phyloP scores from a whole-genome alignment of 2,113 vertebrate species.

The Gavialis gangeticus region DNA sequence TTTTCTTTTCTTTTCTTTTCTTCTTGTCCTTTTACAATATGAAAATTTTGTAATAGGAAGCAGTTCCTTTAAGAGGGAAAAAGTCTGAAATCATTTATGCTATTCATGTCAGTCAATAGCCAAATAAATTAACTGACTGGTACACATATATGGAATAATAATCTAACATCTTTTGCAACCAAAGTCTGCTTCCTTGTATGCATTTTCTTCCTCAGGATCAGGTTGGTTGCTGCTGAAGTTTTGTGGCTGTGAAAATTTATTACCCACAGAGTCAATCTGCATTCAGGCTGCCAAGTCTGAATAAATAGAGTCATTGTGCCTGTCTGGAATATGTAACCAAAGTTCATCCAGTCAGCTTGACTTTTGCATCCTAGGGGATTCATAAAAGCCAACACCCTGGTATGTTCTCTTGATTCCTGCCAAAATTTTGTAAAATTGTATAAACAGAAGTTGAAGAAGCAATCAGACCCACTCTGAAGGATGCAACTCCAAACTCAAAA shows the following conservation, averaged over 20 bases:
- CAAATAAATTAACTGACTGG: slow-evolving; percentile 70
- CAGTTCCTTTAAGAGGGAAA: slow-evolving; percentile 51
- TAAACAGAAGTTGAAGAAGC: slow-evolving; percentile 84
- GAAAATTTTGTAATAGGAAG: slow-evolving; percentile 64
- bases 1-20: background rate
- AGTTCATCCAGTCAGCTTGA: slow-evolving; percentile 85
- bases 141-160: slow-evolving; percentile 76
- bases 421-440: slow-evolving; percentile 83
- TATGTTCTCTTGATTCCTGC: slow-evolving; percentile 84
- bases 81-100: slow-evolving; percentile 62
- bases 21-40: slow-evolving; percentile 63
- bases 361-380: slow-evolving; percentile 83
- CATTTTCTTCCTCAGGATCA: slow-evolving; percentile 74
- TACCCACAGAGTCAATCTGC: slow-evolving; percentile 83
- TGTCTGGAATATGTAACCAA: slow-evolving; percentile 86
- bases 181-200: slow-evolving; percentile 64
- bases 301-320: slow-evolving; percentile 89
- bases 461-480: slow-evolving; percentile 74
- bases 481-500: slow-evolving; percentile 53
- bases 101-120: slow-evolving; percentile 67
- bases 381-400: slow-evolving; percentile 87
- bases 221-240: slow-evolving; percentile 80
- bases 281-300: slow-evolving; percentile 85
- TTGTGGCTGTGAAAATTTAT: slow-evolving; percentile 87
- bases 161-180: slow-evolving; percentile 76